Conservation (phyloP, 92 coral and sea anemone species). For the Epizoanthus stellaris region DNA sequence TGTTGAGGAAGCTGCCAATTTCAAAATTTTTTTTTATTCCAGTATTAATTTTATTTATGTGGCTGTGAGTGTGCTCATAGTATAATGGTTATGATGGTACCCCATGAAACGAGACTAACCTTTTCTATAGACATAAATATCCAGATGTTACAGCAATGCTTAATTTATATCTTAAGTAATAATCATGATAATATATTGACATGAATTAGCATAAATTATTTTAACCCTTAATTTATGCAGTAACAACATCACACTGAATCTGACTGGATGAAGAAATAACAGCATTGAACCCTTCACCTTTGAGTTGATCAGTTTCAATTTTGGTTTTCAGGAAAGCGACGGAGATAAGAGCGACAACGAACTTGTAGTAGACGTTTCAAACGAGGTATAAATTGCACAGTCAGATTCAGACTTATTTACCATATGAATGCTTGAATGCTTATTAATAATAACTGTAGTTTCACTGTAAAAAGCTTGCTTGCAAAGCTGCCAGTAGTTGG, state of each 20-base stretch:
- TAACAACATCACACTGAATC: conserved; percentile 11
- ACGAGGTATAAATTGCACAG: conserved; percentile 61
- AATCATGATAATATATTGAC: background rate
- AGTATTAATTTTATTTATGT: too few relatives aligned
- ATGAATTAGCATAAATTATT: background rate
- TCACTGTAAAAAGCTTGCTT: background rate
- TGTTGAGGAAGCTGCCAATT: too few relatives aligned
- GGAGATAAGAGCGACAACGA: conserved; percentile 98
- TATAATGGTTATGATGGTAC: too few relatives aligned
- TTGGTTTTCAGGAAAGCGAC: conserved; percentile 88
- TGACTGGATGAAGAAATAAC: background rate
- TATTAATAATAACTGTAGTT: conserved; percentile 14
- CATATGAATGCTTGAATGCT: background rate
- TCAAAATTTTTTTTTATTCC: too few relatives aligned
- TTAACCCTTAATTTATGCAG: background rate
- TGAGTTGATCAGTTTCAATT: conserved; percentile 1
- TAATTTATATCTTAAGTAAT: background rate
- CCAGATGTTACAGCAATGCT: background rate
- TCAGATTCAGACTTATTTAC: background rate
- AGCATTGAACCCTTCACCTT: background rate
- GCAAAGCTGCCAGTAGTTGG: background rate
- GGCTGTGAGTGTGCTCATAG: too few relatives aligned
- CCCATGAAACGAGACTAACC: background rate
- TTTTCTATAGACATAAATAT: background rate
- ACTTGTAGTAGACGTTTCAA: conserved; percentile 95